These are phyloP conservation scores for Drosophila saltans DNA, from an alignment of 1,140 invertebrate species.

Conservation along the genomic window DNA sequence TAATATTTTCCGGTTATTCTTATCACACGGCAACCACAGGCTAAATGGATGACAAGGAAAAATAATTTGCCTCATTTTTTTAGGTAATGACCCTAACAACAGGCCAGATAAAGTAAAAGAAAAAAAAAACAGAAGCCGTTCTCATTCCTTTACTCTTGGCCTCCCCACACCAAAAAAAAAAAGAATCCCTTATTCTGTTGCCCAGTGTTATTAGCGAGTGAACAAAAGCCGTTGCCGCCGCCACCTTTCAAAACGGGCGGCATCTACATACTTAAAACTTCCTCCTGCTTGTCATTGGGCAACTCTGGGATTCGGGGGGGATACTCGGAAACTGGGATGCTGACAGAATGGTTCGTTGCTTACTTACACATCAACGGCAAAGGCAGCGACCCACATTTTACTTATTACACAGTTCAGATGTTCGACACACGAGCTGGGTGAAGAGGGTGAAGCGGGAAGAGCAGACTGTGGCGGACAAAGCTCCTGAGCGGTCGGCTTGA, in stretches of 20 bases:
- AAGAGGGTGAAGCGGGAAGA: background rate
- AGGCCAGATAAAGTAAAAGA: slow-evolving; percentile 1
- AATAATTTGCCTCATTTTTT: slow-evolving; percentile 7
- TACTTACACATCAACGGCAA: slow-evolving; percentile 17
- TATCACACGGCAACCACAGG: slow-evolving; percentile 13
- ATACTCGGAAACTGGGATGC: background rate
- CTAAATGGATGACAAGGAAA: slow-evolving; percentile 17
- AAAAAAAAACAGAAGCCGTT: background rate
- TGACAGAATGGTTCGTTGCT: slow-evolving; percentile 2
- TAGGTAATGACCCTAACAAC: slow-evolving; percentile 30
- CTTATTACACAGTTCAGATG: slow-evolving; percentile 61
- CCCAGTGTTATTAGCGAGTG: slow-evolving; percentile 29
- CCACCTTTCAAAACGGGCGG: background rate
- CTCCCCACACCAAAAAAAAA: background rate
- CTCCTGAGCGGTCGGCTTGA: background rate
- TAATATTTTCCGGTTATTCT: slow-evolving; percentile 18
- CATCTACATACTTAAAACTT: slow-evolving; percentile 62
- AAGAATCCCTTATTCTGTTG: slow-evolving; percentile 10
- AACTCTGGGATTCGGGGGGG: background rate
- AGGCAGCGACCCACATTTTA: slow-evolving; percentile 54
- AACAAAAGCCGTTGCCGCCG: slow-evolving; percentile 31
- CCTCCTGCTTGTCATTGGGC: slow-evolving; percentile 50
- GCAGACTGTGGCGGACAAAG: background rate
- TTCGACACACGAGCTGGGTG: slow-evolving; percentile 29
- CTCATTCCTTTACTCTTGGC: background rate